Base-by-base conservation (phyloP, 2,113 vertebrate genomes). In the Neodon shergylaensis region DNA sequence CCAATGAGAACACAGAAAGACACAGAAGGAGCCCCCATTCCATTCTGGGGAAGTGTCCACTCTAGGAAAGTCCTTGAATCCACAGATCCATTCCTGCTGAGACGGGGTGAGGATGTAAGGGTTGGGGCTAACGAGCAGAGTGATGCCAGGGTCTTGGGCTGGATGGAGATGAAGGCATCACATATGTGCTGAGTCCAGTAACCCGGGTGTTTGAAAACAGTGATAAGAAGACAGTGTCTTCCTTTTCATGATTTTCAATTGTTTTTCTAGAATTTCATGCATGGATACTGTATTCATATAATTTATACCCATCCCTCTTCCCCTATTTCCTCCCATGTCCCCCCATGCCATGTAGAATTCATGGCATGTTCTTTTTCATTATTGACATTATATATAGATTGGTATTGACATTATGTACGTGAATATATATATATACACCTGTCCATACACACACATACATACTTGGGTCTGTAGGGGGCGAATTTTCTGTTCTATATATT, bases 91-190 rank as follows among this genome's bases (percentile, higher is more conserved):
- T 54, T 17, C 21, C 33, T 65, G 4, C 7, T 52, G 39, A 9
- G 0, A 9, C 12, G 21, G 1, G 11, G 4, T 1, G 28, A 3
- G 19, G 47, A 24, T 47, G 39, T 47, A 19, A 31, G 58, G 26
- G 13, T 72, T 4, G 14, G 10, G 21, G 10, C 83, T 54, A 4
- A 87, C 6, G 22, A 22, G 19, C 7, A 12, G 49, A 14, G 31
- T 4, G 26, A 8, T 11, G 49, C 52, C 7, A 26, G 28, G 65
- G 1, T 10, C n/a, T 65, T 47, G 28, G 61, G 7, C 22, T 47
- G 5, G 17, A 3, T 0, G 1, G 4, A 39, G 11, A 5, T 22
- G 36, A 28, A 8, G 54, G 31, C 17, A 9, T 14, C 5, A 5
- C 1, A 61, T 61, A 63, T 0, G 0, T 0, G 1, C 26, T 36